Evolutionary conservation across 2,888 invertebrate species (phyloP).

Genomic region (Drosophila pseudotalamancana): DNA sequence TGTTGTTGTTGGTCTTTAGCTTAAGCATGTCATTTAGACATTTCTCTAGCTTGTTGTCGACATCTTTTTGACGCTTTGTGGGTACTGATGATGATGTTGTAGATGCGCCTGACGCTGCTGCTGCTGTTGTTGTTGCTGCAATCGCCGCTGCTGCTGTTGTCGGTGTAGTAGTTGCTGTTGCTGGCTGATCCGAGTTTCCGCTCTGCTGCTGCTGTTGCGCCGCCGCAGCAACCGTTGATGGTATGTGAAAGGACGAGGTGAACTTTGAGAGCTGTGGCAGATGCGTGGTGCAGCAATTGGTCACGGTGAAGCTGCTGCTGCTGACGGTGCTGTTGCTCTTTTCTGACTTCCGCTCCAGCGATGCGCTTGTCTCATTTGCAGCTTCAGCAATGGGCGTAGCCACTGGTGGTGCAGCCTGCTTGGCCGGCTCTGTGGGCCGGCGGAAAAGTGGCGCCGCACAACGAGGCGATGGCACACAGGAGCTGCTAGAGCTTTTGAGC

Average conservation of each 20-base stretch:
- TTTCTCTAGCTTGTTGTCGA: slow-evolving; percentile 84
- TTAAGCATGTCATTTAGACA: slow-evolving; percentile 83
- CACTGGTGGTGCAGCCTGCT: slow-evolving; percentile 45
- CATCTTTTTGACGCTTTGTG: slow-evolving; percentile 83
- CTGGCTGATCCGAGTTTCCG: slow-evolving; percentile 24
- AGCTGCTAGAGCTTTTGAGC: slow-evolving; percentile 83
- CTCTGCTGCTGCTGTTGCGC: slow-evolving; percentile 33
- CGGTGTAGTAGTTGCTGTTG: slow-evolving; percentile 19
- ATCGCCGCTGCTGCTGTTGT: slow-evolving; percentile 29
- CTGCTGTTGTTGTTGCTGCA: slow-evolving; percentile 14
- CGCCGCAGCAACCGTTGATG: slow-evolving; percentile 34
- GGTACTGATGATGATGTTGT: slow-evolving; percentile 49
- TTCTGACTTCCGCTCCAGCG: slow-evolving; percentile 83
- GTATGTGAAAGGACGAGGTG: slow-evolving; percentile 82
- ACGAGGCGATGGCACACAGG: slow-evolving; percentile 79
- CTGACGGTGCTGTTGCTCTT: slow-evolving; percentile 83
- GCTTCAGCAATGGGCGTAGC: slow-evolving; percentile 70
- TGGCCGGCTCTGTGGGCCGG: slow-evolving; percentile 53
- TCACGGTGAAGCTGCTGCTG: slow-evolving; percentile 81
- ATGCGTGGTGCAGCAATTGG: slow-evolving; percentile 83
- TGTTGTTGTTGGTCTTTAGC: slow-evolving; percentile 68
- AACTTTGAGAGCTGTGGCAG: slow-evolving; percentile 83
- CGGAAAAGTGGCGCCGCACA: slow-evolving; percentile 67
- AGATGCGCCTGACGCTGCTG: slow-evolving; percentile 19
- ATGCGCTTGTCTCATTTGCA: slow-evolving; percentile 63